Conservation (phyloP, 2,797 vertebrate genomes). For the Megalops cyprinoides region DNA sequence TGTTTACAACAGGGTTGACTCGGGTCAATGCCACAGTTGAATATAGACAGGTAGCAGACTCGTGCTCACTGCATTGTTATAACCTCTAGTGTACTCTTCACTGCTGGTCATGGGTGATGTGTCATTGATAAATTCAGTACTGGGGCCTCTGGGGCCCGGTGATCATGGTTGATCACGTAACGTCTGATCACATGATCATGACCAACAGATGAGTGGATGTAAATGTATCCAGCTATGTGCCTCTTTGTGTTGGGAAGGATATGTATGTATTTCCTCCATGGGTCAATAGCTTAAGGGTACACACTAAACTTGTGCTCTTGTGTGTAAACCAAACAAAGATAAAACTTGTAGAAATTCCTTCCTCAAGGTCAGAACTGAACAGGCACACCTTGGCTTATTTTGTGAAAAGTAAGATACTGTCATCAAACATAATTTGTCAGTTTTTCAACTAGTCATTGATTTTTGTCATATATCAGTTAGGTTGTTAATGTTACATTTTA, state of each 20-base stretch:
- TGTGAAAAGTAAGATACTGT: too few relatives aligned
- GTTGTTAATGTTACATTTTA: neutral
- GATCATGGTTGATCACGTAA: neutral
- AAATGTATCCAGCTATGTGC: neutral
- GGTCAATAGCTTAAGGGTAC: too few relatives aligned
- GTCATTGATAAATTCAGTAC: neutral
- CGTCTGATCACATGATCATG: neutral
- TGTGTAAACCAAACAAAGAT: too few relatives aligned
- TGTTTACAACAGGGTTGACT: neutral
- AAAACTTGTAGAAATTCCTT: too few relatives aligned
- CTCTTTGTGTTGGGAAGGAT: neutral
- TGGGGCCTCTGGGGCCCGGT: neutral
- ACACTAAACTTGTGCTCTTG: too few relatives aligned
- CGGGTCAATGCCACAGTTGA: neutral
- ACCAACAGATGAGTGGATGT: neutral
- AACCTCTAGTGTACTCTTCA: neutral
- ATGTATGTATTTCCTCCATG: neutral
- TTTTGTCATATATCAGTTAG: too few relatives aligned
- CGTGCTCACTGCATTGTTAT: neutral
- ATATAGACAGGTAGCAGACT: too few relatives aligned
- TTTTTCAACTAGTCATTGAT: too few relatives aligned
- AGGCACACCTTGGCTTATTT: too few relatives aligned
- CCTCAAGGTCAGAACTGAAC: too few relatives aligned
- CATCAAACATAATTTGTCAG: too few relatives aligned
- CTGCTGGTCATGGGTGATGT: neutral